Evolutionary conservation across 1,140 invertebrate genomes (phyloP).

Genomic region (Drosophila sp.): DNA sequence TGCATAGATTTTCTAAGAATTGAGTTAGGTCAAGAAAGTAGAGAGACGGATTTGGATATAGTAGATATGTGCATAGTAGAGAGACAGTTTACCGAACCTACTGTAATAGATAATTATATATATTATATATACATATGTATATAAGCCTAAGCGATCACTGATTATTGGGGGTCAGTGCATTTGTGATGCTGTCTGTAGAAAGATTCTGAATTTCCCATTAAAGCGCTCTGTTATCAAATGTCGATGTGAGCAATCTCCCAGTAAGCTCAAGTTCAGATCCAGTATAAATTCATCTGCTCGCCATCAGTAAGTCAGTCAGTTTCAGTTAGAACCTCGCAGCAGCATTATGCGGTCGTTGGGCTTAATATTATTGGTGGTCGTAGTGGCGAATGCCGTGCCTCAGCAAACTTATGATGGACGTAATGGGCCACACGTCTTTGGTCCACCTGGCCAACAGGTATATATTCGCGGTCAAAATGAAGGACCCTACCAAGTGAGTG

Average conservation of each 20-base stretch:
- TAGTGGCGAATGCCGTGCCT: conserved; percentile 25
- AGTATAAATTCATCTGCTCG: background rate
- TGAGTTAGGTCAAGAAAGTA: conserved; percentile 8
- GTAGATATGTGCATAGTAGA: background rate
- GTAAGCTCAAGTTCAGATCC: background rate
- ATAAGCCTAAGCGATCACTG: background rate
- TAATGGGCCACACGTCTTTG: conserved; percentile 56
- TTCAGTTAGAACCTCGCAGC: background rate
- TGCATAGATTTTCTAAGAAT: conserved; percentile 3
- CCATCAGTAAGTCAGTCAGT: background rate
- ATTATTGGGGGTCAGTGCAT: conserved; percentile 26
- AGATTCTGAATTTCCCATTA: background rate
- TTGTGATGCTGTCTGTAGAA: background rate
- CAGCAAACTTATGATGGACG: conserved; percentile 56
- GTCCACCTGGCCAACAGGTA: conserved; percentile 48
- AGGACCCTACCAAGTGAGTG: conserved; percentile 53
- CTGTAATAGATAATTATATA: too few species aligned
- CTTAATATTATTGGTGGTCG: conserved; percentile 2
- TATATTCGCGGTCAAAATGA: conserved; percentile 63
- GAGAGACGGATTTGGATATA: background rate
- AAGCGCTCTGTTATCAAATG: background rate
- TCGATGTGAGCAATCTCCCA: background rate
- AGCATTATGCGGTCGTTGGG: background rate
- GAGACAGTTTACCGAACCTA: background rate
- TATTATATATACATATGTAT: conserved; percentile 1